Percentiles rank a stretch among this genome's conserved stretches.
These are phyloP conservation scores for Cephus pulcher DNA, from an alignment of 2,888 invertebrate species.

Conservation along the genomic window DNA sequence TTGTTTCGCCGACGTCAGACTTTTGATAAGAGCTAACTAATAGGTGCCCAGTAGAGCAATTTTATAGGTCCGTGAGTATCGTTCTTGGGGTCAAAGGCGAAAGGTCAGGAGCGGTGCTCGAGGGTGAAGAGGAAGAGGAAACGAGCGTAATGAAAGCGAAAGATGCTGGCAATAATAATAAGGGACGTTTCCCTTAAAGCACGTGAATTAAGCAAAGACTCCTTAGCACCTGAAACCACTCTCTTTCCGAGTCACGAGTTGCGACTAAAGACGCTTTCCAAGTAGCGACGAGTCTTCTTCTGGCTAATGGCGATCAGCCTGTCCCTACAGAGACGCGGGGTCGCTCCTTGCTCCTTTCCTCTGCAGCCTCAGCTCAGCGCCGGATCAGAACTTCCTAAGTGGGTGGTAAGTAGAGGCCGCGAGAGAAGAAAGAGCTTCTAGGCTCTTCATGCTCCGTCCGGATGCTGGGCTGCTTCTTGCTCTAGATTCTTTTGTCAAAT, in stretches of 20 bases:
- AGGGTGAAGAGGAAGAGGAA: background rate
- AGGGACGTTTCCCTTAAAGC: background rate
- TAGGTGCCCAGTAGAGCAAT: background rate
- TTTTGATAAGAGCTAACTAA: background rate
- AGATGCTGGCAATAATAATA: background rate
- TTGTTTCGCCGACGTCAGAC: background rate
- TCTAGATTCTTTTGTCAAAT: background rate
- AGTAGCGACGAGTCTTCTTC: background rate
- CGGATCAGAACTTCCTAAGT: background rate
- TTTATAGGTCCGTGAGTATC: background rate
- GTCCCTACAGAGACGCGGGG: background rate
- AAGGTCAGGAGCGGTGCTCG: background rate
- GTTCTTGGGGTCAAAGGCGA: background rate
- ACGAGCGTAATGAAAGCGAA: background rate
- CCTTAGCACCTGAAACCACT: background rate
- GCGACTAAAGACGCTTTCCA: background rate
- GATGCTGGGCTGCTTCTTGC: background rate
- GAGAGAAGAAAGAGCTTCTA: background rate
- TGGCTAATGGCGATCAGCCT: background rate
- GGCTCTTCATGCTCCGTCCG: background rate
- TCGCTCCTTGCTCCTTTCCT: background rate
- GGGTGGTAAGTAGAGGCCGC: background rate
- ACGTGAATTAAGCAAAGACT: background rate
- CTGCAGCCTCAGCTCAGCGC: background rate
- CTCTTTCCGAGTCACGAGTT: background rate